Evolutionary conservation across 2,113 vertebrate species (phyloP).

Genomic region (Clarias gariepinus): DNA sequence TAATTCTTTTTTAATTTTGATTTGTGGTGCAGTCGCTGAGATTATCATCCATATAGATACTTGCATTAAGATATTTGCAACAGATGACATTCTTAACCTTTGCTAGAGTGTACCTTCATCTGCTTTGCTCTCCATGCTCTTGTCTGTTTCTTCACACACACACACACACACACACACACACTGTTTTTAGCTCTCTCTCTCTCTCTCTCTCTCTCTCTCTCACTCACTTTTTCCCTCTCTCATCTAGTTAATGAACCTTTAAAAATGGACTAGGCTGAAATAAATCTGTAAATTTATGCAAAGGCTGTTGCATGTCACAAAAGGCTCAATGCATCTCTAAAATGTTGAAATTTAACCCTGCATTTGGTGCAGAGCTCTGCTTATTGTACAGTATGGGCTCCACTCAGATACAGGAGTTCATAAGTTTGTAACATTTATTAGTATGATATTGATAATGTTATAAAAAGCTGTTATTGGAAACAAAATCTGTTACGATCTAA

Average conservation of each 20-base stretch:
- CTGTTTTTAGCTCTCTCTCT: neutral
- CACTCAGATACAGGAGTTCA: neutral
- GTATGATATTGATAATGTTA: neutral
- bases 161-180: no score
- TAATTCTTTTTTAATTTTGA: neutral
- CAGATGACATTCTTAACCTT: neutral
- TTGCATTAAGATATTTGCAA: neutral
- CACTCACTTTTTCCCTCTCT: conserved; percentile 8
- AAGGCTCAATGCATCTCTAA: neutral
- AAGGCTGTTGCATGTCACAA: conserved; percentile 6
- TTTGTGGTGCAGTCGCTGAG: neutral
- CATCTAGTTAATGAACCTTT: conserved; percentile 7
- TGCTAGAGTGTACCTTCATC: neutral
- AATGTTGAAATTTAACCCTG: neutral
- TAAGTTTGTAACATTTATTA: neutral
- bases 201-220: neutral
- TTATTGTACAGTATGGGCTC: neutral
- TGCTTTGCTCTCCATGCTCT: neutral
- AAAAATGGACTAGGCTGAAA: conserved; percentile 26
- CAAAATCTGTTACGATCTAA: neutral
- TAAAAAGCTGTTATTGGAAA: conserved; percentile 15
- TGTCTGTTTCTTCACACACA: neutral
- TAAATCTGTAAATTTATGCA: conserved; percentile 36
- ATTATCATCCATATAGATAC: neutral
- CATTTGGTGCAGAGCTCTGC: neutral